Conservation (phyloP, 2,113 vertebrate species). For the Brachypteracias leptosomus region DNA sequence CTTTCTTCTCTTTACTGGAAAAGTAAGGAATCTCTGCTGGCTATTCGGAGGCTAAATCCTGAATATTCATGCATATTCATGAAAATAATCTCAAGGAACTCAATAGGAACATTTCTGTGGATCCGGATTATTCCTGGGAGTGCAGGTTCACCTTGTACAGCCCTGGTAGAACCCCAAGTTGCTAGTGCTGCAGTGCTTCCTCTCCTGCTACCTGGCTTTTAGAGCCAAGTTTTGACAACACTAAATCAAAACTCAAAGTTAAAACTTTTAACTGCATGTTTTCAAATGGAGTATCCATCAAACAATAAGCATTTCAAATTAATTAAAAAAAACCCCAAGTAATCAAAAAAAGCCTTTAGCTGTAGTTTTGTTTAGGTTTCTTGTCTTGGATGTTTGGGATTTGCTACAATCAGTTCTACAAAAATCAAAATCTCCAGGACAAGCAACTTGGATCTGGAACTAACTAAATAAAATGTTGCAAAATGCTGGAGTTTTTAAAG, state of each 20-base stretch:
- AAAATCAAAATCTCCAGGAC: slow-evolving; percentile 21
- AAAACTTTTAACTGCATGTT: not conserved
- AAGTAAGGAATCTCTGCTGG: not conserved
- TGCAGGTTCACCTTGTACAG: not conserved
- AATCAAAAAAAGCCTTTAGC: not conserved
- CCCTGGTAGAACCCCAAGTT: not conserved
- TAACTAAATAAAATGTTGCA: slow-evolving; percentile 15
- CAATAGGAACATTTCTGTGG: not conserved
- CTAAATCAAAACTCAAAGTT: slow-evolving; percentile 13
- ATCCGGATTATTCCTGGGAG: not conserved
- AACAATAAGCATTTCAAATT: not conserved
- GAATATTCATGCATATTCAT: not conserved
- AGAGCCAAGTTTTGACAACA: slow-evolving; percentile 5
- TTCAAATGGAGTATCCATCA: not conserved
- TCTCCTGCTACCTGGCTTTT: not conserved
- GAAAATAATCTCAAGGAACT: not conserved
- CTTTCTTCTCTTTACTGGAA: not conserved
- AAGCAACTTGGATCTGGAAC: not conserved
- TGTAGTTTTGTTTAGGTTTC: not conserved
- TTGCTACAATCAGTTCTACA: not conserved
- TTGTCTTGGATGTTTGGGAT: not conserved
- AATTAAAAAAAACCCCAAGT: not conserved
- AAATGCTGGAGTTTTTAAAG: slow-evolving; percentile 6
- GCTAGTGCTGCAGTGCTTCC: not conserved
- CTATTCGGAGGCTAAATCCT: not conserved